These are phyloP conservation scores for Callionymus lyra DNA, from an alignment of 2,113 vertebrate species.

Conservation along the genomic window DNA sequence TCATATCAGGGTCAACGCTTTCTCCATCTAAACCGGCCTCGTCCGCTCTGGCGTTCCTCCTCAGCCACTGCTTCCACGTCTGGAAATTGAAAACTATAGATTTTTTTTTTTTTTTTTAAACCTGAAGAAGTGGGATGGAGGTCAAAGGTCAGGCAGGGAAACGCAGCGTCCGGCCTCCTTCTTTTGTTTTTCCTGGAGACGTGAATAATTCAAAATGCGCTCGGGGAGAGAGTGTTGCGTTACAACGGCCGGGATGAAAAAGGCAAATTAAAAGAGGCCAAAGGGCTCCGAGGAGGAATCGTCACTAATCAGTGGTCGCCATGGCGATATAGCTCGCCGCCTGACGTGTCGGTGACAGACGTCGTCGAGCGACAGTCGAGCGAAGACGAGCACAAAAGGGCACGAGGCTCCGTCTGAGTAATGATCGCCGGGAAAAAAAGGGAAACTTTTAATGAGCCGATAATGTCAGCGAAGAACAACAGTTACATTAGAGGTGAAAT, in stretches of 20 bases:
- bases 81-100: conserved; percentile 46
- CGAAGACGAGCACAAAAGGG: conserved; percentile 6
- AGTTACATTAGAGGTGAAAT: too few species aligned
- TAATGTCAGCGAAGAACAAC: conserved; percentile 70
- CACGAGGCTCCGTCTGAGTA: conserved; percentile 3
- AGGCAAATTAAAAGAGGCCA: conserved; percentile 51
- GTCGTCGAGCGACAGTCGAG: conserved; percentile 21
- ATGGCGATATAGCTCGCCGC: conserved; percentile 23
- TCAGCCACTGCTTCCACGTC: conserved; percentile 4
- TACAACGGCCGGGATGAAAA: conserved; percentile 38
- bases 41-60: conserved; percentile 1
- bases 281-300: conserved; percentile 51
- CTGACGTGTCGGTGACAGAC: conserved; percentile 13
- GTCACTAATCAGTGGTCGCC: conserved; percentile 55
- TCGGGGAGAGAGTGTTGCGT: conserved; percentile 40
- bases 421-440: conserved; percentile 21
- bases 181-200: conserved; percentile 47
- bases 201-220: conserved; percentile 58
- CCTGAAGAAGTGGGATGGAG: conserved; percentile 13
- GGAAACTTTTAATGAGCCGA: conserved; percentile 19
- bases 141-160: conserved; percentile 48
- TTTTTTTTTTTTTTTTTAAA: conserved; percentile 34
- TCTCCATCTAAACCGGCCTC: too few species aligned
- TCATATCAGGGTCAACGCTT: too few species aligned
- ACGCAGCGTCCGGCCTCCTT: conserved; percentile 33